Conservation (phyloP, 1,140 invertebrate genomes). For the Ooceraea biroi region DNA sequence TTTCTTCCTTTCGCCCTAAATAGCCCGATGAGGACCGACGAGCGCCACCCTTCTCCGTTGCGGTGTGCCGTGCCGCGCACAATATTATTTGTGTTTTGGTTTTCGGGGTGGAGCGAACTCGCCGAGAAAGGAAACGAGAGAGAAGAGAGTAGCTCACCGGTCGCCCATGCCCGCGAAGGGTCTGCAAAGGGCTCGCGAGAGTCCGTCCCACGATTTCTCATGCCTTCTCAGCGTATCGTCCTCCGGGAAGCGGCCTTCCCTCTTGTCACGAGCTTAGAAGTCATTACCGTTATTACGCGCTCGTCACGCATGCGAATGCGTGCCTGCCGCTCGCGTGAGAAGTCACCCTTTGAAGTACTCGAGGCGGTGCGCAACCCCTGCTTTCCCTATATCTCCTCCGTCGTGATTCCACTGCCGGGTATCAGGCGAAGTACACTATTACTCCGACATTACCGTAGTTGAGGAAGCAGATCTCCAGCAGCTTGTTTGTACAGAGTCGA, state of each 20-base stretch:
- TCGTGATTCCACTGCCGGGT: constrained; percentile 2
- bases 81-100: constrained; percentile 86
- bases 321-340: constrained; percentile 67
- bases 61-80: constrained; percentile 56
- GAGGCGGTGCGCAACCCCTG: neutral
- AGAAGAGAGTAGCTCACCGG: constrained; percentile 73
- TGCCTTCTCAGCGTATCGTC: constrained; percentile 31
- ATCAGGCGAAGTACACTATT: neutral
- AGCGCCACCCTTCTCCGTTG: constrained; percentile 56
- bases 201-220: constrained; percentile 61
- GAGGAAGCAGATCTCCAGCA: neutral
- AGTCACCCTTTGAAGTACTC: constrained; percentile 68
- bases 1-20: constrained; percentile 69
- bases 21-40: constrained; percentile 75
- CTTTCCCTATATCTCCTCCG: neutral
- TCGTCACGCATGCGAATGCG: constrained; percentile 41
- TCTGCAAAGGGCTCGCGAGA: constrained; percentile 54
- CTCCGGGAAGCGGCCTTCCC: constrained; percentile 34
- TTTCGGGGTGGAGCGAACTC: constrained; percentile 81
- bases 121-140: neutral
- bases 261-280: neutral
- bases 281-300: constrained; percentile 57
- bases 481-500: neutral
- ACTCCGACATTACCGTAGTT: neutral
- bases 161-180: constrained; percentile 76